phyloP scores from a whole-genome alignment of 2,113 vertebrate genomes.

The Trichechus manatus region DNA sequence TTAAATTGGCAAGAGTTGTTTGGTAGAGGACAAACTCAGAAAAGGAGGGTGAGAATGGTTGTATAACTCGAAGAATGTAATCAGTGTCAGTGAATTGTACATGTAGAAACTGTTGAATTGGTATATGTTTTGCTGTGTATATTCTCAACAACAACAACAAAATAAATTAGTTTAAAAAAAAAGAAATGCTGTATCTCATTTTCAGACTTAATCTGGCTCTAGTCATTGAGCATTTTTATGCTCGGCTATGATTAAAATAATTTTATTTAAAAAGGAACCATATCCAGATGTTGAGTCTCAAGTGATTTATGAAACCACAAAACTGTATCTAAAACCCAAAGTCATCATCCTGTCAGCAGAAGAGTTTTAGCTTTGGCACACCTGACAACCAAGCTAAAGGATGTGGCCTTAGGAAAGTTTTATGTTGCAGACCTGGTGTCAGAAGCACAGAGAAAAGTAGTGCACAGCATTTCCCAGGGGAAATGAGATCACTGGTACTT shows the following conservation, averaged over 20 bases:
- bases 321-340: background rate
- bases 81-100: too few relatives aligned
- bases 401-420: background rate
- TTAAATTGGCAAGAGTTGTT: too few relatives aligned
- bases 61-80: too few relatives aligned
- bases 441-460: background rate
- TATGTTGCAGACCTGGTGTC: background rate
- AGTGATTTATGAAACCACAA: constrained; percentile 18
- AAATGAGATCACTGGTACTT: constrained; percentile 32
- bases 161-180: too few relatives aligned
- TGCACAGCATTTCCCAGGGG: background rate
- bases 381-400: background rate
- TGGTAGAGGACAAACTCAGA: too few relatives aligned
- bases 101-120: too few relatives aligned
- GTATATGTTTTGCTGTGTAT: too few relatives aligned
- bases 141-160: too few relatives aligned
- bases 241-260: constrained; percentile 5
- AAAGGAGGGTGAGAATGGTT: too few relatives aligned
- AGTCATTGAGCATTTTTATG: background rate
- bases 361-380: background rate
- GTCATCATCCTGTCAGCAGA: background rate
- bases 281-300: background rate
- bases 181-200: background rate
- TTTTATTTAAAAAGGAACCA: background rate
- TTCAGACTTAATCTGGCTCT: background rate